A percentile compares a stretch with the other conserved stretches of the same genome.
phyloP scores from a whole-genome alignment of 2,113 vertebrate genomes.

The Actenoides lindsayi region DNA sequence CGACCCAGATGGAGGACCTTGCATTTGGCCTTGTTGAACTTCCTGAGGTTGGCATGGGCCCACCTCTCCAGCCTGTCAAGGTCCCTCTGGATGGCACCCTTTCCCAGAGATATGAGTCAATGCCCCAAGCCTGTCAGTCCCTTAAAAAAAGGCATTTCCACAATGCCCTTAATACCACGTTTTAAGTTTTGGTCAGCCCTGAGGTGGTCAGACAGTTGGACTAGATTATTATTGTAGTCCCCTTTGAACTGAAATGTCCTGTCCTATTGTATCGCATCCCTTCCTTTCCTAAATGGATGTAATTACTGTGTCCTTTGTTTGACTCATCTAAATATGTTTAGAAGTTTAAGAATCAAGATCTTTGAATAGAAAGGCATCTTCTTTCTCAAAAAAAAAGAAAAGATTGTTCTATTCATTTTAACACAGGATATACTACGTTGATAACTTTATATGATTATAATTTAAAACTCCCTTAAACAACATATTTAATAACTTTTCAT shows the following conservation, averaged over 20 bases:
- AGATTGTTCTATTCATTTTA: background rate
- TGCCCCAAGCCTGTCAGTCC: background rate
- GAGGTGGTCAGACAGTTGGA: background rate
- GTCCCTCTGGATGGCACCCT: too few species aligned
- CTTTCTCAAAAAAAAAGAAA: background rate
- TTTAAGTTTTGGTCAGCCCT: background rate
- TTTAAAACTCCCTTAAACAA: background rate
- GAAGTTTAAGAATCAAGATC: background rate
- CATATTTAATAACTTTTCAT: background rate
- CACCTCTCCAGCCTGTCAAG: too few species aligned
- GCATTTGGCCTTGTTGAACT: too few species aligned
- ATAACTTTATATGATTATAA: background rate
- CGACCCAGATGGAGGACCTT: too few species aligned
- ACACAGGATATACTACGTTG: background rate
- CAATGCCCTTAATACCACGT: background rate
- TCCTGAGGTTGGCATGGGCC: too few species aligned
- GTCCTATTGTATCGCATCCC: background rate
- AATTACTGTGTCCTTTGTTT: background rate
- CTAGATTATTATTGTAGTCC: fast-evolving
- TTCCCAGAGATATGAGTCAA: background rate
- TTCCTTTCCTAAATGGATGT: background rate
- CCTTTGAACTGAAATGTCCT: background rate
- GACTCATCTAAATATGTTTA: background rate
- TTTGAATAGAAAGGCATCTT: background rate
- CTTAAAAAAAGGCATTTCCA: background rate